phyloP scores from a whole-genome alignment of 2,797 vertebrate species.

The Serranus cabrilla region DNA sequence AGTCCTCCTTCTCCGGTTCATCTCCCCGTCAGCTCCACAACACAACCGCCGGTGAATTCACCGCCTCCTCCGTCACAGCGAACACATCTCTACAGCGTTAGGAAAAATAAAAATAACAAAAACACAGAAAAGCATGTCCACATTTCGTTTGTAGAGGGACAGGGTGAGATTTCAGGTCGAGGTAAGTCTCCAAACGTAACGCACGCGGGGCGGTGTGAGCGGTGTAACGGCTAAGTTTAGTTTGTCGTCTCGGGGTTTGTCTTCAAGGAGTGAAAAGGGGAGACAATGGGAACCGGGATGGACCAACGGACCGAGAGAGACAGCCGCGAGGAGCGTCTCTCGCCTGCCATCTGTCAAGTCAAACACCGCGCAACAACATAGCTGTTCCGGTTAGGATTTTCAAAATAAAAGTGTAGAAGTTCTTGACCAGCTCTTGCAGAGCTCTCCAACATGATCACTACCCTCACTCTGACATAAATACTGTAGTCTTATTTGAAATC shows the following conservation, averaged over 20 bases:
- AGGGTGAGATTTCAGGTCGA: slow-evolving; percentile 29
- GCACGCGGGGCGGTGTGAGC: background rate
- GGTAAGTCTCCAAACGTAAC: slow-evolving; percentile 46
- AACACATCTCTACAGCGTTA: slow-evolving; percentile 5
- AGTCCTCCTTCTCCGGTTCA: slow-evolving; percentile 59
- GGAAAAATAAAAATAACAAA: background rate
- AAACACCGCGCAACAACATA: background rate
- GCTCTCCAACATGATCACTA: too few species aligned
- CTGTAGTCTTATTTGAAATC: background rate
- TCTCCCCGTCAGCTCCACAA: slow-evolving; percentile 51
- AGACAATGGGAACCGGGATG: slow-evolving; percentile 81
- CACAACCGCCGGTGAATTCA: slow-evolving; percentile 34
- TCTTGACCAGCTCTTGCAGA: too few species aligned
- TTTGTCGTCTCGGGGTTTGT: slow-evolving; percentile 50
- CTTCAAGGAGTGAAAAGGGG: slow-evolving; percentile 57
- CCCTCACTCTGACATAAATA: background rate
- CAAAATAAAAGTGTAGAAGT: slow-evolving; percentile 51
- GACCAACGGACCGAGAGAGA: slow-evolving; percentile 75
- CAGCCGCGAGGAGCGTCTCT: slow-evolving; percentile 75
- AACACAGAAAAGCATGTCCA: slow-evolving; percentile 41
- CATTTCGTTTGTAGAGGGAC: slow-evolving; percentile 32
- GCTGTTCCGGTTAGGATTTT: slow-evolving; percentile 35
- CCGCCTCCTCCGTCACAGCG: slow-evolving; percentile 24
- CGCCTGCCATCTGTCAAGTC: slow-evolving; percentile 81
- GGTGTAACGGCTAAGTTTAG: slow-evolving; percentile 43